Evolutionary conservation across 2,113 vertebrate species (phyloP).

Genomic region (Chitala chitala): DNA sequence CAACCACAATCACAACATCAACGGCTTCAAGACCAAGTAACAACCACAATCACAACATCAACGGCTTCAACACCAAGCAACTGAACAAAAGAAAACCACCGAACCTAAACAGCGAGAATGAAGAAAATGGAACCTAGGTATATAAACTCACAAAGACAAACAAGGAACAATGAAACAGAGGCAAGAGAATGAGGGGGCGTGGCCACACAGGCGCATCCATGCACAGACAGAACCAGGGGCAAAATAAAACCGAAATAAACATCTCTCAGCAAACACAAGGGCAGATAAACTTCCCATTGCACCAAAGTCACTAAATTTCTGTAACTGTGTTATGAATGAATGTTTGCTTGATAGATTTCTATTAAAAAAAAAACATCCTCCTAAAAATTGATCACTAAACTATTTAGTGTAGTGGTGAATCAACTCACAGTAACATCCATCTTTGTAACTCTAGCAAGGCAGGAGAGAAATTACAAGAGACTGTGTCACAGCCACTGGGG

Average conservation of each 20-base stretch:
- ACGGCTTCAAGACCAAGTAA: too few relatives aligned
- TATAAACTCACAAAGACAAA: too few relatives aligned
- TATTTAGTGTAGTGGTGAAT: conserved; percentile 66
- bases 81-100: too few relatives aligned
- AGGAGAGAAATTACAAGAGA: background rate
- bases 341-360: conserved; percentile 57
- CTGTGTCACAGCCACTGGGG: background rate
- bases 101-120: too few relatives aligned
- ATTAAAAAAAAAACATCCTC: conserved; percentile 48
- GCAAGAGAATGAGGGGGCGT: too few relatives aligned
- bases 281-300: conserved; percentile 37
- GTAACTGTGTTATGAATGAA: conserved; percentile 45
- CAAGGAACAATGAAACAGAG: too few relatives aligned
- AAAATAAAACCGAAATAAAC: conserved; percentile 21
- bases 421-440: conserved; percentile 58
- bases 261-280: conserved; percentile 34
- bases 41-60: too few relatives aligned
- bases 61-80: too few relatives aligned
- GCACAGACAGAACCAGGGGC: conserved; percentile 35
- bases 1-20: too few relatives aligned
- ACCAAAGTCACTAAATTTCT: conserved; percentile 31
- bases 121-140: too few relatives aligned
- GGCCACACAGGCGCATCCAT: too few relatives aligned
- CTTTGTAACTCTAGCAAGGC: conserved; percentile 29
- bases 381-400: conserved; percentile 61